phyloP scores from a whole-genome alignment of 2,113 vertebrate species.

The Pteronura brasiliensis region DNA sequence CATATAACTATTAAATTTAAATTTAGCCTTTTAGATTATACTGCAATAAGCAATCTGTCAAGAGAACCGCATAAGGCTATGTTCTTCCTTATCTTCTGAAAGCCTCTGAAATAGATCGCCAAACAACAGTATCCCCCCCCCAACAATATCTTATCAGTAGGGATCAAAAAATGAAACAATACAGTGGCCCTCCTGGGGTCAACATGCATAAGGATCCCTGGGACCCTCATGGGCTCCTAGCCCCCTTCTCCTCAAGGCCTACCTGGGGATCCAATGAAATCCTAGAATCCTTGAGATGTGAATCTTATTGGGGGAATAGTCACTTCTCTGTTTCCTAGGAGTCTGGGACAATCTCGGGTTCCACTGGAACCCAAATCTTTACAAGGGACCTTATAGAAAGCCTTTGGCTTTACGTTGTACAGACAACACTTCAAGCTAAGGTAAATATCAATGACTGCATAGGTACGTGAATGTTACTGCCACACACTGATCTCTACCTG shows the following conservation, averaged over 20 bases:
- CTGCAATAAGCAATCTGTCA: background rate
- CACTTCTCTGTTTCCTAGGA: background rate
- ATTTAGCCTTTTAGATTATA: background rate
- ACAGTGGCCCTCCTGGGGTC: background rate
- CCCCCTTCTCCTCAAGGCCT: background rate
- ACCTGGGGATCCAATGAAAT: background rate
- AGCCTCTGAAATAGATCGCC: background rate
- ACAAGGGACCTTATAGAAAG: background rate
- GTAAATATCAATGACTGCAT: background rate
- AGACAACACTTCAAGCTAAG: background rate
- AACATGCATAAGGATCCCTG: background rate
- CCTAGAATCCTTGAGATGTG: no score
- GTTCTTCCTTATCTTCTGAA: background rate
- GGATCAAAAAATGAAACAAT: background rate
- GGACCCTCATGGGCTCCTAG: background rate
- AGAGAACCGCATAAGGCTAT: background rate
- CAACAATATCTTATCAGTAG: background rate
- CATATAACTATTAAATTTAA: background rate
- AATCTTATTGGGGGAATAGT: background rate
- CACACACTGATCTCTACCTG: no score
- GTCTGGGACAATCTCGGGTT: background rate
- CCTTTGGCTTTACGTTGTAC: background rate
- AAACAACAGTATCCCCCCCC: background rate
- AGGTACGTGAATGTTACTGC: accelerated
- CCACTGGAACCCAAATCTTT: background rate